Evolutionary conservation across 2,888 invertebrate species (phyloP), one percentile per base, ranked within the genome.

Genomic region (Meta bourneti): DNA sequence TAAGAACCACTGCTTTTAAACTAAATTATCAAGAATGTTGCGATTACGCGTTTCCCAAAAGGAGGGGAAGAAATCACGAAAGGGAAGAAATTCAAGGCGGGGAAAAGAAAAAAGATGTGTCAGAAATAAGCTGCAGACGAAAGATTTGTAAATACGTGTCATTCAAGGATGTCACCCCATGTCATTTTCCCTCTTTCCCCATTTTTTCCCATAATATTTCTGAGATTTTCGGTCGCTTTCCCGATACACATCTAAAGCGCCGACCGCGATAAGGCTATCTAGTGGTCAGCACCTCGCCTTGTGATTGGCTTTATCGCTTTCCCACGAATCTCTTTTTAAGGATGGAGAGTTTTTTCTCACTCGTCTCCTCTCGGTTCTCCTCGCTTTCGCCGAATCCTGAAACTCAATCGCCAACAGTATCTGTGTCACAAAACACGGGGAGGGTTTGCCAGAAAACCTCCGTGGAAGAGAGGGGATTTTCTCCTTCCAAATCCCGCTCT

Each of bases 231-330:
- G 75, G 84, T 61, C 75, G 20, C 61, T 19, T 6, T 61, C 5
- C 61, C 48, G 82, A 84, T 84, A 75, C n/a, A 84, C 75, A 84
- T 84, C 84, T 75, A 16, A 84, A 61, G 74, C 54, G 84, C 84
- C 84, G 84, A 84, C 84, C 54, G 16, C 16, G 84, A 84, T 84
- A 84, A 84, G 75, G 84, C 79, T 87, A 87, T 87, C 87, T 71
- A 34, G 52, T 87, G 87, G 87, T 87, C 87, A 87, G 79, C 79
- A 79, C 87, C 87, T 87, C 87, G 8, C n/a, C 71, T 20, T 75
- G 48, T 77, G 85, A 85, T 77, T 85, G 85, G 85, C 85, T 87
- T 87, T 89, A 89, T 89, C 89, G 72, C 78, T 84, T 89, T 89
- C 89, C 89, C 89, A 89, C 89, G 89, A 83, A 78, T 89, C 89